Evolutionary conservation across 92 coral and sea anemone species (phyloP), one percentile per base, ranked within the genome.

Genomic region (Plumapathes pennacea): DNA sequence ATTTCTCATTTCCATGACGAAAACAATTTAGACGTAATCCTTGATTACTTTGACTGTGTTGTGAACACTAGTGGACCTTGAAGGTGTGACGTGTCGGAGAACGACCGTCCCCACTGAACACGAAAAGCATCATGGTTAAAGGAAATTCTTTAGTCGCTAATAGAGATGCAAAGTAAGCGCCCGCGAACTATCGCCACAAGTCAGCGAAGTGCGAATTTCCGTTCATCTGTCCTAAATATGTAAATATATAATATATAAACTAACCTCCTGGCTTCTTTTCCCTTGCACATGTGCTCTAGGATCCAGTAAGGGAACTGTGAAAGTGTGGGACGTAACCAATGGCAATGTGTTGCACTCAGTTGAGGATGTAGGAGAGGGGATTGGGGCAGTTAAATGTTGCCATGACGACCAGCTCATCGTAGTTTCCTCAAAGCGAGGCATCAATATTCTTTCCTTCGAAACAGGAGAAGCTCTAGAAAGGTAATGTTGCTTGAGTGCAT

Each of bases 401-500:
- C 62, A 83, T 46, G 61, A 57, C 30, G 95, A 86, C 48, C 61
- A 62, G 42, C 42, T 80, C 39, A 64, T 81, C 21, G 82, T 86
- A 15, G 85, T 46, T 0, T 76, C 95, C 8, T 86, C 95, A 10
- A 81, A 70, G 39, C 64, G 74, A 38, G 85, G 89, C 26, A 41
- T 86, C 19, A 55, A 74, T 13, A 82, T 71, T 19, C 67, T 86
- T 34, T 85, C 82, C n/a, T 69, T 77, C 25, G 87, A 81, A 47
- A 81, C 95, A 28, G 95, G 95, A 14, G 95, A 86, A 63, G 66
- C 82, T 15, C 63, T 81, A 14, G 76, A 80, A 17, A 80, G 87
- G 92, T 67, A 19, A 41, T 49, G n/a, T n/a, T n/a, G n/a, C n/a
- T n/a, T n/a, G n/a, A n/a, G n/a, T n/a, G n/a, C n/a, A n/a, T n/a